These are phyloP conservation scores for Haliclystus octoradiatus DNA, from an alignment of 30 jellyfish, hydroid and myxozoan genomes.

Conservation along the genomic window DNA sequence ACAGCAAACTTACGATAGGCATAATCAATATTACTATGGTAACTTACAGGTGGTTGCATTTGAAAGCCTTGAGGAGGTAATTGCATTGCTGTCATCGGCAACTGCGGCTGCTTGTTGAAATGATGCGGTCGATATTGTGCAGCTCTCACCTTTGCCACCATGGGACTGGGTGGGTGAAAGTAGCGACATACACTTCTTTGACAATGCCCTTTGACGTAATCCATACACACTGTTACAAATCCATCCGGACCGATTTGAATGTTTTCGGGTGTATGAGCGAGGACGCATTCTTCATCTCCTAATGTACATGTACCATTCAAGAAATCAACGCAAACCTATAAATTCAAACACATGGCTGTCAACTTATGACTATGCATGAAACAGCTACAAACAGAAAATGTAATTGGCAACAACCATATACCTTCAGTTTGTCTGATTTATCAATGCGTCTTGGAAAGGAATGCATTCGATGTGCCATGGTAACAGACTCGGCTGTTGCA, in stretches of 20 bases:
- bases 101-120: too few relatives aligned
- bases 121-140: slow-evolving; percentile 51
- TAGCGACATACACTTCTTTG: slow-evolving; percentile 40
- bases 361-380: neutral
- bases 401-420: neutral
- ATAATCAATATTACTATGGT: too few relatives aligned
- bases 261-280: slow-evolving; percentile 48
- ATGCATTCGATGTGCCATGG: slow-evolving; percentile 33
- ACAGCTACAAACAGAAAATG: neutral
- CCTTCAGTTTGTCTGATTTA: slow-evolving; percentile 58
- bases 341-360: neutral
- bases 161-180: slow-evolving; percentile 55
- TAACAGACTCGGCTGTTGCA: neutral
- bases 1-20: too few relatives aligned
- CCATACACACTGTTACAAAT: slow-evolving; percentile 60
- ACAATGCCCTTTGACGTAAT: slow-evolving; percentile 50
- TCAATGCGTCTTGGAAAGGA: slow-evolving; percentile 44
- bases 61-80: too few relatives aligned
- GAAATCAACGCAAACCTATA: slow-evolving; percentile 46
- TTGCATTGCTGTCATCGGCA: too few relatives aligned
- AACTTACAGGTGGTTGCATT: too few relatives aligned
- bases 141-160: slow-evolving; percentile 45
- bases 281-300: slow-evolving; percentile 25
- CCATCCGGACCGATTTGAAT: slow-evolving; percentile 44
- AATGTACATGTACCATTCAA: slow-evolving; percentile 30